Evolutionary conservation across 2,888 invertebrate genomes (phyloP).

Genomic region (Chydorus sphaericus): DNA sequence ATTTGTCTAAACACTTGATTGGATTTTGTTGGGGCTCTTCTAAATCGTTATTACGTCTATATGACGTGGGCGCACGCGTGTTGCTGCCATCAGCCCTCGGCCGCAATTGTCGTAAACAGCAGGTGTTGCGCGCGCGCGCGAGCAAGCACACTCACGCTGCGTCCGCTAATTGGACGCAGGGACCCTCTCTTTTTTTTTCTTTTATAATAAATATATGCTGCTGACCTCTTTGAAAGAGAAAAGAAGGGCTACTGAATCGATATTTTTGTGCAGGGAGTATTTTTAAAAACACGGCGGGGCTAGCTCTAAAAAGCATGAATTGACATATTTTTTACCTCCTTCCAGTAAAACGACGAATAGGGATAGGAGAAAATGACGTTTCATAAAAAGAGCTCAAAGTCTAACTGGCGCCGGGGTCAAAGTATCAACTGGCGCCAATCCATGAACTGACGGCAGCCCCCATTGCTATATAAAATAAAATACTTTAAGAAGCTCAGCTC

Average conservation of each 20-base stretch:
- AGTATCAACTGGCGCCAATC: constrained; percentile 8
- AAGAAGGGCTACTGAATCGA: no score
- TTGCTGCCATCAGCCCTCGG: no score
- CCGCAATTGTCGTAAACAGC: no score
- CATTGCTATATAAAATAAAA: background rate
- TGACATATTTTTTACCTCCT: constrained; percentile 6
- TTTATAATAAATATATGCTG: no score
- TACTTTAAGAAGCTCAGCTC: background rate
- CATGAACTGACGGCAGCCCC: background rate
- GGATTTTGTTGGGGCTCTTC: no score
- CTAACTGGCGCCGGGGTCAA: background rate
- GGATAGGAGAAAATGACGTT: constrained; percentile 6
- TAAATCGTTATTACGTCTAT: no score
- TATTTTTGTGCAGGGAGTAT: no score
- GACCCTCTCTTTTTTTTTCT: constrained; percentile 1
- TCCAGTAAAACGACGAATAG: no score
- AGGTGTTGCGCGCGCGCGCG: constrained; percentile 4
- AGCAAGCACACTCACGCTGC: constrained; percentile 10
- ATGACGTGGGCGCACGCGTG: no score
- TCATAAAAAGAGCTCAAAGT: background rate
- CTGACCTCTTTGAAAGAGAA: no score
- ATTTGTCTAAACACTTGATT: no score
- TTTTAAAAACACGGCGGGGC: no score
- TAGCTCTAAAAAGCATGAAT: constrained; percentile 8
- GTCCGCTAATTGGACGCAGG: constrained; percentile 13